phyloP scores from a whole-genome alignment of 2,888 invertebrate species.

The Exocentrus adspersus region DNA sequence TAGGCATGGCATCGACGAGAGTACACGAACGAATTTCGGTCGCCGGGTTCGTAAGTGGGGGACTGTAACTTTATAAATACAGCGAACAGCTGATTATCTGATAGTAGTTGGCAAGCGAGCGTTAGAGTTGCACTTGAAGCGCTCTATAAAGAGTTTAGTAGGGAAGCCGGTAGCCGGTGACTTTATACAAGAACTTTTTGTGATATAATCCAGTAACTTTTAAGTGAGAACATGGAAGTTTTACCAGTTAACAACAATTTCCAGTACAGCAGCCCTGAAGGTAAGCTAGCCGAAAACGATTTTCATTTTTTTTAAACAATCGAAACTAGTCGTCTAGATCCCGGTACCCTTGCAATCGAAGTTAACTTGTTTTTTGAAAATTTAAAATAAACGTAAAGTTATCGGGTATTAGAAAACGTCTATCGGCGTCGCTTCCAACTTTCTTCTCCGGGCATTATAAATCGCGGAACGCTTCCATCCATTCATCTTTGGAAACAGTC shows the following conservation, averaged over 20 bases:
- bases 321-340: too few relatives aligned
- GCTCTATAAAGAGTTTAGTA: background rate
- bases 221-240: slow-evolving; percentile 74
- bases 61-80: slow-evolving; percentile 66
- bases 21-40: background rate
- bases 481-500: slow-evolving; percentile 11
- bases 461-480: background rate
- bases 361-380: too few relatives aligned
- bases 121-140: slow-evolving; percentile 4
- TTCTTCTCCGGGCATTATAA: background rate
- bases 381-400: too few relatives aligned
- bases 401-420: too few relatives aligned
- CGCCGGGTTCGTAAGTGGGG: slow-evolving; percentile 32
- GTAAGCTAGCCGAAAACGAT: too few relatives aligned
- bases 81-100: slow-evolving; percentile 54
- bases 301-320: too few relatives aligned
- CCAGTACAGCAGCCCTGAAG: slow-evolving; percentile 67
- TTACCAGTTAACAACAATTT: slow-evolving; percentile 78
- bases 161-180: slow-evolving; percentile 46
- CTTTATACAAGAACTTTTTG: slow-evolving; percentile 33
- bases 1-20: slow-evolving; percentile 7
- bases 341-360: too few relatives aligned
- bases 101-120: slow-evolving; percentile 43
- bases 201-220: slow-evolving; percentile 33
- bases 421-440: too few relatives aligned